Evolutionary conservation across 2,888 invertebrate species (phyloP), one percentile per base, ranked within the genome.

Genomic region (Amphiduros pacificus): DNA sequence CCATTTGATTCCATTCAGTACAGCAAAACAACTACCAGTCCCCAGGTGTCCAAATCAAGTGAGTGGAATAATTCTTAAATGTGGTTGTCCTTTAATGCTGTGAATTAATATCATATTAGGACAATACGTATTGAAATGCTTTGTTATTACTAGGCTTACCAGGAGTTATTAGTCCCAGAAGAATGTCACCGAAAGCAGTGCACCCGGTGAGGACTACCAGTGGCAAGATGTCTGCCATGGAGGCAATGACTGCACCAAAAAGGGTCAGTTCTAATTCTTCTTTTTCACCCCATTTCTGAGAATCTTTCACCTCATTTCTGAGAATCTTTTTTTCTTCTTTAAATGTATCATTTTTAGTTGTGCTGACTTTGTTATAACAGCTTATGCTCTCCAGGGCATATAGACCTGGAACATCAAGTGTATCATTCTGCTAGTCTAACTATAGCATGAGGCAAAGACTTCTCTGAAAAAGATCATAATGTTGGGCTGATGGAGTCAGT

Each of bases 1-100:
- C 76, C 79, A 28, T 76, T 78, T 73, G 79, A 79, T 66, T 76
- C 77, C 6, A 74, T 79, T 17, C 76, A 79, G 50, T 54, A 36
- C 27, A 32, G 52, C 0, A 24, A 11, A n/a, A 29, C 51, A 17
- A 31, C 36, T 22, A 49, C 55, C 49, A 49, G 49, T n/a, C 14
- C 36, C 9, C 9, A 36, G 17, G 11, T 36, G 11, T 36, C 49
- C 9, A 49, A 49, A 49, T 49, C 49, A 14, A 22, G 49, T 49
- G n/a, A 14, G 22, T 49, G 9, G 6, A 20, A 22, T 22, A 49
- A 20, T 20, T 17, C 9, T 49, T 49, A 11, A 22, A 20, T 49
- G 49, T 9, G 22, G n/a, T 20, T 22, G 9, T 11, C n/a, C 17
- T 36, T 9, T 36, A 36, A 11, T 36, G 36, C 17, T 36, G 9